These are phyloP conservation scores for Eclectus roratus DNA, from an alignment of 2,113 vertebrate species.

Conservation along the genomic window DNA sequence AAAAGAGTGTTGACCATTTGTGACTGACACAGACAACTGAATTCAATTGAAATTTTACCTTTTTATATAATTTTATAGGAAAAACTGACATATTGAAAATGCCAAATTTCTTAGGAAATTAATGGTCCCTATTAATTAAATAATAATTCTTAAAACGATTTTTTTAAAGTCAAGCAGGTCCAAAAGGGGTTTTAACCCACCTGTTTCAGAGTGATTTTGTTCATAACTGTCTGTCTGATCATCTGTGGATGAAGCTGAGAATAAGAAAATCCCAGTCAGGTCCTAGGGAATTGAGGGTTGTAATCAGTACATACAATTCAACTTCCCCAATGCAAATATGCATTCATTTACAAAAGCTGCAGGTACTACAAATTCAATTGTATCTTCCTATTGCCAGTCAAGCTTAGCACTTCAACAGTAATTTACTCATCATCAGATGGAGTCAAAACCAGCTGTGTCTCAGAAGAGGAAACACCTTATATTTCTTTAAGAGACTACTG, in stretches of 20 bases:
- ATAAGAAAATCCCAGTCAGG: background rate
- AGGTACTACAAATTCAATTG: background rate
- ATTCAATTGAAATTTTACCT: background rate
- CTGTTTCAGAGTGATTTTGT: background rate
- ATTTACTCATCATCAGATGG: constrained; percentile 29
- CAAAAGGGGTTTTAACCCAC: background rate
- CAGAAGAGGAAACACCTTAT: background rate
- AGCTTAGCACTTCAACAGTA: constrained; percentile 26
- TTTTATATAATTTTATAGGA: background rate
- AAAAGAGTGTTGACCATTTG: background rate
- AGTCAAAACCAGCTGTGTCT: constrained; percentile 12
- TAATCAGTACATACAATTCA: background rate
- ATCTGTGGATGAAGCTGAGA: background rate
- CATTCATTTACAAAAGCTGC: background rate
- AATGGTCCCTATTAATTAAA: background rate
- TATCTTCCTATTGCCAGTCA: background rate
- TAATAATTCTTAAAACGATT: background rate
- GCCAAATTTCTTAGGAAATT: background rate
- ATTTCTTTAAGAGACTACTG: background rate
- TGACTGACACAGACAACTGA: background rate
- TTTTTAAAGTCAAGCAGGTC: background rate
- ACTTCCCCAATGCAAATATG: background rate
- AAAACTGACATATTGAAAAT: background rate
- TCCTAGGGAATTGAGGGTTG: background rate
- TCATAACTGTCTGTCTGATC: background rate